These are phyloP conservation scores for Cephus runcator DNA, from an alignment of 2,888 invertebrate species.

Conservation along the genomic window DNA sequence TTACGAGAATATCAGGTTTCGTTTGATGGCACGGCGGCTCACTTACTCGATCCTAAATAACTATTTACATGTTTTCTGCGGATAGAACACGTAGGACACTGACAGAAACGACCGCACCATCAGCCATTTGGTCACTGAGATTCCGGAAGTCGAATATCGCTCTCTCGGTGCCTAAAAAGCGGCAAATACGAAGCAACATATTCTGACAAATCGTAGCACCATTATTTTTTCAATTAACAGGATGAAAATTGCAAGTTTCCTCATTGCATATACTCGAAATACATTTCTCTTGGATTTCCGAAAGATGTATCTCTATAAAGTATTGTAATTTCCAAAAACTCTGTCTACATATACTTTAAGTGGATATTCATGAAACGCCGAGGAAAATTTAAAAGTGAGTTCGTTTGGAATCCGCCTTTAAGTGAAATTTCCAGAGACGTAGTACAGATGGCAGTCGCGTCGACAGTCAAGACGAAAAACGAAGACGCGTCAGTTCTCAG, in stretches of 20 bases:
- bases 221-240: not conserved
- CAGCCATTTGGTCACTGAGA: slow-evolving; percentile 6
- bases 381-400: not conserved
- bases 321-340: not conserved
- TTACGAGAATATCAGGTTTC: not conserved
- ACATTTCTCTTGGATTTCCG: not conserved
- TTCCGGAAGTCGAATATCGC: slow-evolving; percentile 4
- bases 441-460: slow-evolving; percentile 9
- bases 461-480: slow-evolving; percentile 18
- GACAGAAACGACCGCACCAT: not conserved
- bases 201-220: not conserved
- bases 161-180: not conserved
- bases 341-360: not conserved
- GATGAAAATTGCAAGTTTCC: not conserved
- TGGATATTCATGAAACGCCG: not conserved
- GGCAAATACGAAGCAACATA: not conserved
- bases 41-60: not conserved
- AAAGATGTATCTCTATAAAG: not conserved
- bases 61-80: slow-evolving; percentile 3
- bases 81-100: not conserved
- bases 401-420: not conserved
- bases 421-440: not conserved
- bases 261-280: not conserved
- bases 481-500: slow-evolving; percentile 46
- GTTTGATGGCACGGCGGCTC: not conserved